phyloP scores from a whole-genome alignment of 64 coral and sea anemone species.

The Cladopsammia gracilis region DNA sequence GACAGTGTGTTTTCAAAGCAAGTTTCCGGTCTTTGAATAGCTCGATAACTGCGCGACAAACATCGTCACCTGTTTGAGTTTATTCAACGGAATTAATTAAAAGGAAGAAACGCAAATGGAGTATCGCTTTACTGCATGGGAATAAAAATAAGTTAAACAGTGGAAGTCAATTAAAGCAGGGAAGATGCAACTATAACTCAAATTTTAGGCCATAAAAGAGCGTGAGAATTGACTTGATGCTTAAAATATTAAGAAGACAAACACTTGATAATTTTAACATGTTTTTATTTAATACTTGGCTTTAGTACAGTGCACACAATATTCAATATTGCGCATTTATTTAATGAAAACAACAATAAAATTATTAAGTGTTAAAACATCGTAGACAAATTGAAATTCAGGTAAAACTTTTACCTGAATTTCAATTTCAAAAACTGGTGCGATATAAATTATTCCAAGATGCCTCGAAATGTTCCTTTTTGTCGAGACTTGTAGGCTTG shows the following conservation, averaged over 20 bases:
- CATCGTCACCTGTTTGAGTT: constrained; percentile 12
- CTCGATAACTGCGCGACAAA: not conserved
- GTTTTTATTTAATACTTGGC: not conserved
- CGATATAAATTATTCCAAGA: not conserved
- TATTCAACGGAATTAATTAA: constrained; percentile 28
- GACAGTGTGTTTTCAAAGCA: constrained; percentile 9
- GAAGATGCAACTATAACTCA: not conserved
- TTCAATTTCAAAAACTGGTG: not conserved
- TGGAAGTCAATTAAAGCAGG: not conserved
- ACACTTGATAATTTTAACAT: not conserved
- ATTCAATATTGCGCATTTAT: not conserved
- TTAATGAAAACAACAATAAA: not conserved
- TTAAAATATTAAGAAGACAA: not conserved
- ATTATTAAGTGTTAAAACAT: constrained; percentile 21
- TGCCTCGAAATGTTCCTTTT: not conserved
- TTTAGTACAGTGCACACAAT: not conserved
- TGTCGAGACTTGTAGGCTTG: not conserved
- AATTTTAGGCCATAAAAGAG: not conserved
- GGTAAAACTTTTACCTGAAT: no score
- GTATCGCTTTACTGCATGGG: not conserved
- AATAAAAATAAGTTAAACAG: not conserved
- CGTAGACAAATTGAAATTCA: not conserved
- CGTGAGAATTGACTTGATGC: not conserved
- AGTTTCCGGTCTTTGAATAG: constrained; percentile 20
- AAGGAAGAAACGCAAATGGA: not conserved